Percentiles rank a stretch among this genome's conserved stretches.
phyloP scores from a whole-genome alignment of 2,888 invertebrate species.

The Raillietiella orientalis region DNA sequence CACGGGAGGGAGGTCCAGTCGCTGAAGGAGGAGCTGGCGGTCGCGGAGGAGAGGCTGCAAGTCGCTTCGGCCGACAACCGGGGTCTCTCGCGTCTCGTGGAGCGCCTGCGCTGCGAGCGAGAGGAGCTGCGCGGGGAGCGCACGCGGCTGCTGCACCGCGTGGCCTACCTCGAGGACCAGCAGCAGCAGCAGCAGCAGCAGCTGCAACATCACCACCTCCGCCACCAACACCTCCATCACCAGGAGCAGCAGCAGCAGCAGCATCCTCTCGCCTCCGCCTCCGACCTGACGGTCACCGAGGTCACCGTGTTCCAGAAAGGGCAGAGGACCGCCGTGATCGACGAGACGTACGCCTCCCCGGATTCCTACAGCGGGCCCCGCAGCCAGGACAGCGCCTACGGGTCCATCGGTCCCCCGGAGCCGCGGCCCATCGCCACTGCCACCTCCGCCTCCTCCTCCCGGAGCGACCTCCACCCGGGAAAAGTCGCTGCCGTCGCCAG shows the following conservation, averaged over 20 bases:
- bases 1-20: conserved; percentile 17
- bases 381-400: conserved; percentile 2
- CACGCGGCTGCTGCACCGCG: conserved; percentile 48
- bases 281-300: conserved; percentile 7
- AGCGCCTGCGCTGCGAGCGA: conserved; percentile 9
- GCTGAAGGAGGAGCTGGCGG: conserved; percentile 22
- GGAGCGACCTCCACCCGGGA: conserved; percentile 5
- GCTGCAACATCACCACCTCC: conserved; percentile 5
- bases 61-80: conserved; percentile 24
- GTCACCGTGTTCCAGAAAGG: conserved; percentile 7
- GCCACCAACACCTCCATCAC: no score
- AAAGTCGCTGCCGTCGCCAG: conserved; percentile 2
- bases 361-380: conserved; percentile 6
- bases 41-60: conserved; percentile 23
- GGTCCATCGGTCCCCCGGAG: conserved; percentile 6
- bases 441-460: conserved; percentile 4
- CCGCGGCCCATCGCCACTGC: conserved; percentile 5
- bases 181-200: conserved; percentile 6
- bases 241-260: no score
- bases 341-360: no score
- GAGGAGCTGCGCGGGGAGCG: conserved; percentile 30
- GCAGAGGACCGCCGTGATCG: conserved; percentile 6
- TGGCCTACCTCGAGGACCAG: conserved; percentile 63
- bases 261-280: no score
- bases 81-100: conserved; percentile 8